Conservation (phyloP, 2,113 vertebrate species). For the Ciconia maguari region DNA sequence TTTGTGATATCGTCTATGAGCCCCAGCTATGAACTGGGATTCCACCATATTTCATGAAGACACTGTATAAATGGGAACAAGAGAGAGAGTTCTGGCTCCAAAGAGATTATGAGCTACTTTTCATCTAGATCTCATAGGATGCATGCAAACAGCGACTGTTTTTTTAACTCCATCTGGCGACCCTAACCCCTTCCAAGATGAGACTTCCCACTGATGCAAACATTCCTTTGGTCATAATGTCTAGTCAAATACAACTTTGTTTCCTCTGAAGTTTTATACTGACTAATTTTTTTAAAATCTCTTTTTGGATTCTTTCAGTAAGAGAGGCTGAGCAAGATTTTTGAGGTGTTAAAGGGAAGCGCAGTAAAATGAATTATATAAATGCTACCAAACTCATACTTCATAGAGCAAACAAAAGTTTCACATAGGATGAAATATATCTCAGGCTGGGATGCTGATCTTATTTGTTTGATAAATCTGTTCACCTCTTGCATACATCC, state of each 20-base stretch:
- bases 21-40: not conserved
- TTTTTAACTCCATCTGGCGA: not conserved
- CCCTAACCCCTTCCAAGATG: not conserved
- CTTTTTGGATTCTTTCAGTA: not conserved
- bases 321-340: not conserved
- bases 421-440: not conserved
- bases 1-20: not conserved
- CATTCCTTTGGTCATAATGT: not conserved
- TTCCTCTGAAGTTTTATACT: not conserved
- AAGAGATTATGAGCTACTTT: not conserved
- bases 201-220: not conserved
- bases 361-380: not conserved
- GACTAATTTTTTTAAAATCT: not conserved
- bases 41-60: not conserved
- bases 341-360: not conserved
- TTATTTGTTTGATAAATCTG: slow-evolving; percentile 46
- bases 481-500: slow-evolving; percentile 12
- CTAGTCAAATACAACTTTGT: not conserved
- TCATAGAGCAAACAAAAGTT: not conserved
- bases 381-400: not conserved
- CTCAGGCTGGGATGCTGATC: not conserved
- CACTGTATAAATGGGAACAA: not conserved
- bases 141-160: not conserved
- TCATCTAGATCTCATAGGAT: not conserved
- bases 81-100: not conserved